Evolutionary conservation across 2,888 invertebrate species (phyloP).

Genomic region (Atrina japonica): DNA sequence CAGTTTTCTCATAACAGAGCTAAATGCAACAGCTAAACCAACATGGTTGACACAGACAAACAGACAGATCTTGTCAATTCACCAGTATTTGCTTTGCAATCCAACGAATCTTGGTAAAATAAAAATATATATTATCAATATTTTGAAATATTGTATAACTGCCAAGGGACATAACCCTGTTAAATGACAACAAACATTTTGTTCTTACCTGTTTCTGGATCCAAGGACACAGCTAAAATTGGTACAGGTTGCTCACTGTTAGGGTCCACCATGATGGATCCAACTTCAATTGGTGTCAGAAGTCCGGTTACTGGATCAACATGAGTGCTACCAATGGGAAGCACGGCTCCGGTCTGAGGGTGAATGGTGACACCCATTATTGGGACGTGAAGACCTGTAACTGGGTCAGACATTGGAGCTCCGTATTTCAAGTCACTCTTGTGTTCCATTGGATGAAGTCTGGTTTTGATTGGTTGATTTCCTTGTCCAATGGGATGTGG

Average conservation of each 20-base stretch:
- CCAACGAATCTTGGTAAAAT: no score
- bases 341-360: constrained; percentile 72
- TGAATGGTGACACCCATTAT: constrained; percentile 77
- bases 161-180: no score
- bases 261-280: constrained; percentile 77
- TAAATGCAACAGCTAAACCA: no score
- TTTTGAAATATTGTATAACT: no score
- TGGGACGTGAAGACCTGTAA: constrained; percentile 76
- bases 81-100: no score
- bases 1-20: no score
- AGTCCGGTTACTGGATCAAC: constrained; percentile 77
- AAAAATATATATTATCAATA: no score
- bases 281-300: constrained; percentile 77
- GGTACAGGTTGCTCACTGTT: constrained; percentile 74
- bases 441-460: constrained; percentile 68
- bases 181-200: no score
- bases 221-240: constrained; percentile 74
- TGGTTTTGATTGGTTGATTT: constrained; percentile 66
- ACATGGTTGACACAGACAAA: no score
- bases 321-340: constrained; percentile 77
- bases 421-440: constrained; percentile 72
- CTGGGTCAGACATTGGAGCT: constrained; percentile 73
- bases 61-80: no score
- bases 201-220: constrained; percentile 69
- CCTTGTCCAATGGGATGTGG: constrained; percentile 71